These are phyloP conservation scores for Drosophila kurseongensis DNA, from an alignment of 1,140 invertebrate species.

Conservation along the genomic window DNA sequence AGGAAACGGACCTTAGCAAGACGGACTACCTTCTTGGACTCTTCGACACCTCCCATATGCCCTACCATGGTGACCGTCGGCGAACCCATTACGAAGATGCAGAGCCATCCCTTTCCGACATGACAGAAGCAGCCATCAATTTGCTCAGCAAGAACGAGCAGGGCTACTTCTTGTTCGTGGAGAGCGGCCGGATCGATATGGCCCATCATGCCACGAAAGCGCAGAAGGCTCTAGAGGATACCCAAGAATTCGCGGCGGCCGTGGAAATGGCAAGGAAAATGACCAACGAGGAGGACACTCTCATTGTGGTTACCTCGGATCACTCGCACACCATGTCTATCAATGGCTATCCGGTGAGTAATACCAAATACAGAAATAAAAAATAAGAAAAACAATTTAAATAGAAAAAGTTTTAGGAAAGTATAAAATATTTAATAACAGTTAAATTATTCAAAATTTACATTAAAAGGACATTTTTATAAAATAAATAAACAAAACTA, in stretches of 20 bases:
- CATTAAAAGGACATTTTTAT: no score
- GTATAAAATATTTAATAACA: no score
- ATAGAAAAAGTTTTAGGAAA: background rate
- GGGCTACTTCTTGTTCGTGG: conserved; percentile 95
- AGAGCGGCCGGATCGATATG: conserved; percentile 94
- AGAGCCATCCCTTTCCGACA: conserved; percentile 91
- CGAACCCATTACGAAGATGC: conserved; percentile 81
- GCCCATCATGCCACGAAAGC: conserved; percentile 92
- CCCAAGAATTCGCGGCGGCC: conserved; percentile 90
- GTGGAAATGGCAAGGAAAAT: conserved; percentile 88
- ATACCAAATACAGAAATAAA: no score
- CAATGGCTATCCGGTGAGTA: conserved; percentile 87
- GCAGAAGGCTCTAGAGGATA: conserved; percentile 91
- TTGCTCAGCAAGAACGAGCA: conserved; percentile 91
- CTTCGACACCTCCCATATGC: conserved; percentile 85
- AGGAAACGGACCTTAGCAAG: conserved; percentile 86
- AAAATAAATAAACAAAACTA: no score
- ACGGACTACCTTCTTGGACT: conserved; percentile 91
- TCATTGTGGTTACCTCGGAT: conserved; percentile 92
- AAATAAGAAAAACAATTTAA: background rate
- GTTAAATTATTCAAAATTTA: no score
- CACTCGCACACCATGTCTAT: conserved; percentile 93
- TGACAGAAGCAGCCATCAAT: conserved; percentile 92
- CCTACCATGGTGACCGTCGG: conserved; percentile 85
- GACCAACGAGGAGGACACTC: conserved; percentile 89